These are phyloP conservation scores for Dolichallabes microphthalmus DNA, from an alignment of 2,113 vertebrate species.

Conservation along the genomic window DNA sequence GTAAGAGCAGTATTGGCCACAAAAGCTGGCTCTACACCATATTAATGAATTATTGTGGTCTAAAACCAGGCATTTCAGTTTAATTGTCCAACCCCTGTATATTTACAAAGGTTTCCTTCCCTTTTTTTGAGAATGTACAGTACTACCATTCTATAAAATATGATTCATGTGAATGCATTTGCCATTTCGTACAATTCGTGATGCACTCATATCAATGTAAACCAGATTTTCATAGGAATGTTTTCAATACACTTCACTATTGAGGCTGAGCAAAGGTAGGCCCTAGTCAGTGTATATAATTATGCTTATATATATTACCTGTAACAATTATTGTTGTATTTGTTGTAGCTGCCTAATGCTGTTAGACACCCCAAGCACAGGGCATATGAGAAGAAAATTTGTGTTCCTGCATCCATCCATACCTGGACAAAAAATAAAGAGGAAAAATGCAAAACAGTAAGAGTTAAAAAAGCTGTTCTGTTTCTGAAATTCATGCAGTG, in stretches of 20 bases:
- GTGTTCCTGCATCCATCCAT: conserved; percentile 59
- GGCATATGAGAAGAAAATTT: conserved; percentile 57
- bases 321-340: conserved; percentile 58
- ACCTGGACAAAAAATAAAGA: conserved; percentile 43
- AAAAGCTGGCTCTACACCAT: no score
- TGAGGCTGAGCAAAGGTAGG: no score
- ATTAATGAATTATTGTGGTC: no score
- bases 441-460: neutral
- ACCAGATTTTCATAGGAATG: no score
- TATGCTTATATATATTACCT: conserved; percentile 34
- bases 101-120: neutral
- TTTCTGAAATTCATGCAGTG: neutral
- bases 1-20: no score
- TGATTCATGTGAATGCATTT: neutral
- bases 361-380: conserved; percentile 47
- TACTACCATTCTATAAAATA: neutral
- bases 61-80: no score
- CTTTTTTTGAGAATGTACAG: neutral
- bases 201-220: no score
- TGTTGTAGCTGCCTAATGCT: conserved; percentile 58
- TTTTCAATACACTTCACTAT: no score
- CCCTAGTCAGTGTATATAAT: neutral
- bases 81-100: no score
- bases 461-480: neutral
- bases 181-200: no score